These are phyloP conservation scores for Sigmodon hispidus DNA, from an alignment of 2,113 vertebrate genomes.

Conservation along the genomic window DNA sequence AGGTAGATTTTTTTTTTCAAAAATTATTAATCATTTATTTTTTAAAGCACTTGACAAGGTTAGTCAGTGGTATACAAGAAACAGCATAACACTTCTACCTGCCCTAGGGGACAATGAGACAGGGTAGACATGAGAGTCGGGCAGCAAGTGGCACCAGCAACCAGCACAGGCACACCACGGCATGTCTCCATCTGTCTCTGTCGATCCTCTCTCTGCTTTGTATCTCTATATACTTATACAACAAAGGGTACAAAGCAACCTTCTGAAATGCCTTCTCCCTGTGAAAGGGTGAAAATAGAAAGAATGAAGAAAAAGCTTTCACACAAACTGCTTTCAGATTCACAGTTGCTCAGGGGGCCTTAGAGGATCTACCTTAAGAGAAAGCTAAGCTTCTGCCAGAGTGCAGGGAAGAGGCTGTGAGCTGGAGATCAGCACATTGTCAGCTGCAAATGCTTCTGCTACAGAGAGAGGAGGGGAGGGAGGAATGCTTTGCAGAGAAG, in stretches of 20 bases:
- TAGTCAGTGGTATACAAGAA: slow-evolving; percentile 8
- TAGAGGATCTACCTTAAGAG: slow-evolving; percentile 48
- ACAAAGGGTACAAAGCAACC: slow-evolving; percentile 19
- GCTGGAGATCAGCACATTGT: not conserved
- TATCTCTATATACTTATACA: not conserved
- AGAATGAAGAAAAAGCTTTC: slow-evolving; percentile 1
- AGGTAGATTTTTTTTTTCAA: slow-evolving; percentile 28
- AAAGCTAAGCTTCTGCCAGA: slow-evolving; percentile 43
- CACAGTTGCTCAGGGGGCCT: not conserved
- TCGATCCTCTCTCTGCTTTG: fast-evolving
- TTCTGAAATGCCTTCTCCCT: slow-evolving; percentile 37
- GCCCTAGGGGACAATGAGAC: not conserved
- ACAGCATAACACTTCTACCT: not conserved
- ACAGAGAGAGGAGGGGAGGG: not conserved
- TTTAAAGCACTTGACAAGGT: slow-evolving; percentile 56
- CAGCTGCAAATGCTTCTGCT: not conserved
- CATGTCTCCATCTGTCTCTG: not conserved
- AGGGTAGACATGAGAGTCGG: not conserved
- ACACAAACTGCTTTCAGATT: slow-evolving; percentile 60
- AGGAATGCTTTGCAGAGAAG: not conserved
- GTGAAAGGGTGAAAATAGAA: not conserved
- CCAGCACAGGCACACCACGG: fast-evolving
- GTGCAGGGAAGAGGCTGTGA: not conserved
- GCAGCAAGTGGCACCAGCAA: not conserved
- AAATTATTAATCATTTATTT: slow-evolving; percentile 62